Conservation (phyloP, 2,113 vertebrate genomes). For the Malurus melanocephalus region DNA sequence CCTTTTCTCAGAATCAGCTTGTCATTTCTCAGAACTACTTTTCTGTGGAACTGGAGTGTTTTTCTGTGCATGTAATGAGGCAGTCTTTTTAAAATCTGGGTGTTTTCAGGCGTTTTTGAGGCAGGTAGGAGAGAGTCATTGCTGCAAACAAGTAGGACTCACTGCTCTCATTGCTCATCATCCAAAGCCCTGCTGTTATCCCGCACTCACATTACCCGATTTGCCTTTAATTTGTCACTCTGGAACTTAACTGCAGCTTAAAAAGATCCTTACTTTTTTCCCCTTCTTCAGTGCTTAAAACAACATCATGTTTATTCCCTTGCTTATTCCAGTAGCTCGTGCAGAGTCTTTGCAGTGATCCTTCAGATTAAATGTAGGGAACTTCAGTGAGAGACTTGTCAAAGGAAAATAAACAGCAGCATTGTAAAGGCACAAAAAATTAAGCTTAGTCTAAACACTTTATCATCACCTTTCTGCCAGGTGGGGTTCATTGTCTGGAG, state of each 20-base stretch:
- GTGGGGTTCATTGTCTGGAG: background rate
- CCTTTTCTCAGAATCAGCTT: accelerated
- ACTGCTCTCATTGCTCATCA: accelerated
- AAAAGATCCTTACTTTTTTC: accelerated
- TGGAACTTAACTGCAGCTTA: background rate
- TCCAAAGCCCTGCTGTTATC: accelerated
- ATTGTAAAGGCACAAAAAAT: background rate
- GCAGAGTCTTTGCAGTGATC: background rate
- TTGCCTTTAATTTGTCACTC: background rate
- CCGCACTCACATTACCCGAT: background rate
- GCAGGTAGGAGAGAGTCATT: background rate
- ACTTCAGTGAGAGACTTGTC: background rate
- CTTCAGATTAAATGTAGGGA: background rate
- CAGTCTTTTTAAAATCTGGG: background rate
- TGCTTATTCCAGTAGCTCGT: background rate
- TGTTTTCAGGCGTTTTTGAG: background rate
- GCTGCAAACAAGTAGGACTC: accelerated
- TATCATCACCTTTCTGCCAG: background rate
- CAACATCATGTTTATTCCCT: background rate
- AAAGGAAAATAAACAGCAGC: background rate
- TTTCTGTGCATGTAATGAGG: accelerated
- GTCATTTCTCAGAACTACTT: accelerated
- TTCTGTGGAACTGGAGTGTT: accelerated
- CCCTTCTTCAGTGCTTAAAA: background rate
- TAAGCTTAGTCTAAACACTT: background rate